These are phyloP conservation scores for Nymphalis c-album DNA, from an alignment of 2,888 invertebrate genomes.

Conservation along the genomic window DNA sequence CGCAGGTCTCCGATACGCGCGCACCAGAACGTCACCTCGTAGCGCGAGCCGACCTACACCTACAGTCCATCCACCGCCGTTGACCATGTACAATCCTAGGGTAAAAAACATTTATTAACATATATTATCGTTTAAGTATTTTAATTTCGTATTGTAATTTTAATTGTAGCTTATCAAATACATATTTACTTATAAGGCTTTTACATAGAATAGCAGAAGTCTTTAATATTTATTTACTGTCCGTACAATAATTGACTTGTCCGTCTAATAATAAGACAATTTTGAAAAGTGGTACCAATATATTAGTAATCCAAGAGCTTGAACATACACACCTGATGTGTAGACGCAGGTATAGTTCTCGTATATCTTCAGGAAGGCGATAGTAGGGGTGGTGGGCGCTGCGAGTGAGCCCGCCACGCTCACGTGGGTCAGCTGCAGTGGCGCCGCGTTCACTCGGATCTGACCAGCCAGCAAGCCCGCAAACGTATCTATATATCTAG, in stretches of 20 bases:
- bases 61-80: slow-evolving; percentile 84
- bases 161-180: background rate
- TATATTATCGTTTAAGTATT: background rate
- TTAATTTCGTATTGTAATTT: too few relatives aligned
- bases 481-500: slow-evolving; percentile 95
- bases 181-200: too few relatives aligned
- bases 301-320: too few relatives aligned
- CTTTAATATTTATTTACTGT: too few relatives aligned
- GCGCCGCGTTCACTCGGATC: slow-evolving; percentile 92
- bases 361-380: slow-evolving; percentile 92
- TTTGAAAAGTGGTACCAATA: too few relatives aligned
- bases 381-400: slow-evolving; percentile 84
- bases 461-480: slow-evolving; percentile 93
- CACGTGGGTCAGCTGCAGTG: slow-evolving; percentile 92
- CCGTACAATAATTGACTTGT: too few relatives aligned
- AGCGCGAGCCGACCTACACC: slow-evolving; percentile 85
- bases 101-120: too few relatives aligned
- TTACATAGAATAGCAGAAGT: too few relatives aligned
- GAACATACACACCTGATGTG: slow-evolving; percentile 84
- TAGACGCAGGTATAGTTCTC: slow-evolving; percentile 95
- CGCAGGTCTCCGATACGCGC: slow-evolving; percentile 90
- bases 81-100: slow-evolving; percentile 85
- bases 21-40: slow-evolving; percentile 94
- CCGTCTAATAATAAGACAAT: too few relatives aligned
- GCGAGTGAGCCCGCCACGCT: slow-evolving; percentile 93